Evolutionary conservation across 2,888 invertebrate genomes (phyloP).

Genomic region (Notodonta ziczac): DNA sequence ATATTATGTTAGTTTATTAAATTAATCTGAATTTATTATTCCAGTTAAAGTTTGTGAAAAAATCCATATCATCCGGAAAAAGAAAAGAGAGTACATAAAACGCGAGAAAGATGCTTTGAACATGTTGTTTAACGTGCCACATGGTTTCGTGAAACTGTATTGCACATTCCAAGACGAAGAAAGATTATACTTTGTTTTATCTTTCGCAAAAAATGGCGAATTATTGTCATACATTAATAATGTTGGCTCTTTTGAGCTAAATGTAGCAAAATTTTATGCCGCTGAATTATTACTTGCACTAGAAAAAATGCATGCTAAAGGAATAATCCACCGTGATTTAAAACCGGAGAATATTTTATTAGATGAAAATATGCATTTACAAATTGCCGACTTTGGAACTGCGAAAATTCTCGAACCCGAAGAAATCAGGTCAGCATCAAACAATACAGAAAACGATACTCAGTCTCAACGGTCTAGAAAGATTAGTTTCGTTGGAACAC

Average conservation of each 20-base stretch:
- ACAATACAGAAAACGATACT: conserved; percentile 59
- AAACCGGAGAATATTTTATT: conserved; percentile 99
- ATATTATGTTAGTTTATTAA: not conserved
- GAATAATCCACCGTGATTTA: conserved; percentile 97
- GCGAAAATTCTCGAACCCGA: conserved; percentile 90
- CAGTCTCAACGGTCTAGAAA: conserved; percentile 84
- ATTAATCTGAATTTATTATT: conserved; percentile 58
- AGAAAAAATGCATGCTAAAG: conserved; percentile 94
- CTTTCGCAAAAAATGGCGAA: conserved; percentile 98
- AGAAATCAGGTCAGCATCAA: conserved; percentile 52
- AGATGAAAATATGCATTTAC: conserved; percentile 97
- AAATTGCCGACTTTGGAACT: conserved; percentile 98
- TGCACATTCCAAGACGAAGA: conserved; percentile 98
- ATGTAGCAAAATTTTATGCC: conserved; percentile 96
- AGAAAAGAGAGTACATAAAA: conserved; percentile 96
- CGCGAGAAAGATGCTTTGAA: conserved; percentile 97
- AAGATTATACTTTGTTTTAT: conserved; percentile 97
- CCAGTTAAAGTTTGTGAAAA: conserved; percentile 99
- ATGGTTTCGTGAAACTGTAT: conserved; percentile 96
- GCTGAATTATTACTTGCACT: conserved; percentile 97
- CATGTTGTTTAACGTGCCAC: conserved; percentile 90
- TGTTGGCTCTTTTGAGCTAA: conserved; percentile 94
- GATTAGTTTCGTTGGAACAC: conserved; percentile 98
- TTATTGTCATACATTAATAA: conserved; percentile 95
- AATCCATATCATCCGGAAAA: conserved; percentile 95